Conservation (phyloP, 2,797 vertebrate genomes). For the Leucoraja ocellata region DNA sequence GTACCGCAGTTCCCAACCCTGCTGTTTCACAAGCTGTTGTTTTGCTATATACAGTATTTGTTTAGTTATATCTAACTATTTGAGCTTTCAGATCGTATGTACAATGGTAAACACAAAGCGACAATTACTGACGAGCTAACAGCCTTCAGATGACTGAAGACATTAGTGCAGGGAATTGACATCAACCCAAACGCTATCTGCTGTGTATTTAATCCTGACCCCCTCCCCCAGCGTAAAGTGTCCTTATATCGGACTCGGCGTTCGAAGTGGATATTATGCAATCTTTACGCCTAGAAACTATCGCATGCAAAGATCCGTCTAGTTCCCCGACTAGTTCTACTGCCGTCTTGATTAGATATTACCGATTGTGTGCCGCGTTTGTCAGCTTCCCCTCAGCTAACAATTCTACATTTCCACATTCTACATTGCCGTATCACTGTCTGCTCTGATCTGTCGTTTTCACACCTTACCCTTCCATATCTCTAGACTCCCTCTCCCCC, state of each 20-base stretch:
- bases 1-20: slow-evolving; percentile 34
- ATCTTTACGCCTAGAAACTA: neutral
- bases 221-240: no score
- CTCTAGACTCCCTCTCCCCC: no score
- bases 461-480: no score
- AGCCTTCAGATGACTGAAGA: neutral
- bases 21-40: slow-evolving; percentile 38
- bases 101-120: slow-evolving; percentile 24
- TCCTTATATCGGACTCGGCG: neutral
- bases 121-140: neutral
- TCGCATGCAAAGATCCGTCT: neutral
- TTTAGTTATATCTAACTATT: slow-evolving; percentile 32
- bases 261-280: neutral
- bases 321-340: no score
- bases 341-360: no score
- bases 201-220: neutral
- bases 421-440: no score
- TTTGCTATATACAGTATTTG: slow-evolving; percentile 31
- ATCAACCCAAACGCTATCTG: neutral
- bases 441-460: no score
- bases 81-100: slow-evolving; percentile 28
- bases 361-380: no score
- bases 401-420: no score
- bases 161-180: slow-evolving; percentile 3
- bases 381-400: no score